Evolutionary conservation across 2,888 invertebrate species (phyloP), one percentile per base, ranked within the genome.

Genomic region (Mongoloraphidia duomilia): DNA sequence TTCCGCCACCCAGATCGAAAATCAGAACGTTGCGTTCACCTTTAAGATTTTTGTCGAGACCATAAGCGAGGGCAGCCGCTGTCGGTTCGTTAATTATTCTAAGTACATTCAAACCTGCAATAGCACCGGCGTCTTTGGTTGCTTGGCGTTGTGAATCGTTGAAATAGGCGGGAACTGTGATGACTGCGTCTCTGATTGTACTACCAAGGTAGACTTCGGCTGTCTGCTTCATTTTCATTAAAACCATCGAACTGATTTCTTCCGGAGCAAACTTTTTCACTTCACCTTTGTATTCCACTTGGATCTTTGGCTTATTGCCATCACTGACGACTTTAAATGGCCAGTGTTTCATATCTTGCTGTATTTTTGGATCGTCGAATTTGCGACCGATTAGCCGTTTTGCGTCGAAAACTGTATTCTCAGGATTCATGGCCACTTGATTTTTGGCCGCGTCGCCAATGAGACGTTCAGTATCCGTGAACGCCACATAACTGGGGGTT

Each of bases 381-480:
- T 80, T 81, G 54, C 88, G 76, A 38, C 90, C 90, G 62, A 90
- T 88, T 50, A 91, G 68, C 47, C 89, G 76, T 64, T 89, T 79
- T 60, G 68, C 80, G 63, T 81, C 79, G 65, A 80, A 82, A 35
- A 82, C 79, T 0, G 84, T 84, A 69, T 84, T 84, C 59, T 62
- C 71, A 33, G 84, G 84, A 65, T 84, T 84, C 69, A 79, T 72
- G 38, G 79, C 79, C 33, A 83, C 84, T 68, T 89, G 89, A 65
- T 86, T 87, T 67, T 88, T 89, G 36, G 89, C 89, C 13, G 87
- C 85, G 70, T 90, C 89, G 40, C 90, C 89, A 58, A 90, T 85
- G 37, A 90, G 72, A 44, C 89, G 73, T 66, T 90, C 89, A 4
- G 79, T 81, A 57, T 90, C 88, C 26, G 85, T 88, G 65, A 90